These are phyloP conservation scores for Ephialtes manifestator DNA, from an alignment of 2,888 invertebrate species.

Conservation along the genomic window DNA sequence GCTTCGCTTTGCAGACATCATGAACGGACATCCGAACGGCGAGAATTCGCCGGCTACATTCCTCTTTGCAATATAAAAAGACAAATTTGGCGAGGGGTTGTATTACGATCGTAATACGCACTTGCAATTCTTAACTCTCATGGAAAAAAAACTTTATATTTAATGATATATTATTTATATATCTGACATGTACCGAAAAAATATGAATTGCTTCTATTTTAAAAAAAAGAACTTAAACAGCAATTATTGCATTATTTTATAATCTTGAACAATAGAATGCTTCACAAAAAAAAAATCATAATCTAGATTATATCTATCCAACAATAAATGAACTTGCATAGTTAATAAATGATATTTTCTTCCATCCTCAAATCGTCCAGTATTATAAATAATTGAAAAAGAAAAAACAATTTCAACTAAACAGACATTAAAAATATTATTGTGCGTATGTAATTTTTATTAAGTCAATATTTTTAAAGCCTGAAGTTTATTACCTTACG, in stretches of 20 bases:
- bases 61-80: slow-evolving; percentile 11
- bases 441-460: neutral
- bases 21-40: slow-evolving; percentile 2
- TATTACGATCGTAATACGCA: neutral
- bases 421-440: neutral
- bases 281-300: neutral
- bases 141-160: neutral
- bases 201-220: no score
- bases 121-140: neutral
- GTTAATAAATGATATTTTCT: neutral
- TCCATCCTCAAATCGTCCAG: neutral
- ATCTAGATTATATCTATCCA: neutral
- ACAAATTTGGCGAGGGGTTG: neutral
- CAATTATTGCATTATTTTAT: neutral
- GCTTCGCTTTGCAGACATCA: slow-evolving; percentile 43
- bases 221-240: neutral
- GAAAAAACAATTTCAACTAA: neutral
- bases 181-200: no score
- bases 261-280: neutral
- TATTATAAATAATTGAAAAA: neutral
- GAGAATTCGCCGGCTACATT: slow-evolving; percentile 33
- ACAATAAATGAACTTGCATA: neutral
- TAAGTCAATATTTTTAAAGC: no score
- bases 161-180: no score
- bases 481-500: no score